Evolutionary conservation across 2,888 invertebrate species (phyloP).

Genomic region (Parthenolecanium corni): DNA sequence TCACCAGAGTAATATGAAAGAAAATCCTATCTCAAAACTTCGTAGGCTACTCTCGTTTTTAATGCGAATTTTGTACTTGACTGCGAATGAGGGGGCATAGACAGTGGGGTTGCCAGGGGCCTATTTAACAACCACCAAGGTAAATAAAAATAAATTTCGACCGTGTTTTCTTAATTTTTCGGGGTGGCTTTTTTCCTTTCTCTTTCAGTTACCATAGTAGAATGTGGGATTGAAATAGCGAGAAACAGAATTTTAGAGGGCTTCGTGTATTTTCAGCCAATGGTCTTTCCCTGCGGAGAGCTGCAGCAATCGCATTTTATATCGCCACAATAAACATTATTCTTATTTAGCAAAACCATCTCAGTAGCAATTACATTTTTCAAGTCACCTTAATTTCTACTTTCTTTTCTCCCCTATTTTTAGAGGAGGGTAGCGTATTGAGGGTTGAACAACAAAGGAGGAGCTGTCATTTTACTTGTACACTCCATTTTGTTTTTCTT

Average conservation of each 20-base stretch:
- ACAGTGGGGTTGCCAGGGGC: not conserved
- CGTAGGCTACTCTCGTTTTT: not conserved
- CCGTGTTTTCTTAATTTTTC: not conserved
- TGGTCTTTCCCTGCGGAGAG: constrained; percentile 1
- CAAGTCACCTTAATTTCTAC: constrained; percentile 10
- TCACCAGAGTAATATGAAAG: not conserved
- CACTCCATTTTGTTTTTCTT: no score
- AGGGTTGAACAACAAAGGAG: no score
- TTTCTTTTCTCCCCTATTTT: no score
- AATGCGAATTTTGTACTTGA: not conserved
- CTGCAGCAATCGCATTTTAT: constrained; percentile 12
- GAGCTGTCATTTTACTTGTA: no score
- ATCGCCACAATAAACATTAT: constrained; percentile 22
- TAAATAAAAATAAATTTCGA: no score
- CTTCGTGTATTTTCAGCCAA: not conserved
- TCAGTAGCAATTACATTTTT: constrained; percentile 20
- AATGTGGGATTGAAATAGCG: not conserved
- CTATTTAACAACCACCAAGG: not conserved
- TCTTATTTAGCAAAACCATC: constrained; percentile 17
- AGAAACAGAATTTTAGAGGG: not conserved
- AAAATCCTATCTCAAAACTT: constrained; percentile 12
- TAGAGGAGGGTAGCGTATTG: no score
- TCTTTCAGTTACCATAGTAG: not conserved
- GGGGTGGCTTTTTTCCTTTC: not conserved
- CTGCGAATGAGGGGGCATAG: not conserved